Evolutionary conservation across 2,113 vertebrate species (phyloP).

Genomic region (Marmota monax): DNA sequence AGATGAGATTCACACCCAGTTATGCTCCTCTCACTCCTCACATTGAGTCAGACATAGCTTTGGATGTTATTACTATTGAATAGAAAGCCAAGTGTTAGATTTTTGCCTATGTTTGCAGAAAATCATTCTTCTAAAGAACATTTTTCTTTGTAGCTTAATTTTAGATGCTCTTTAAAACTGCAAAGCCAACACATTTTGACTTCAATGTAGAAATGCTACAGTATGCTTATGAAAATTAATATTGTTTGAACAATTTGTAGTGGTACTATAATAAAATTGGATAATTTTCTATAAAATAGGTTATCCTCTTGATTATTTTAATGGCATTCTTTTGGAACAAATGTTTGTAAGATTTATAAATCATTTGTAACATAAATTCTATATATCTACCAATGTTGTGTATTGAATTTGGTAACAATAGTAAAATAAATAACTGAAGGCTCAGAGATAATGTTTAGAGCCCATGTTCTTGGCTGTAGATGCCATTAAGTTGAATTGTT

Average conservation of each 20-base stretch:
- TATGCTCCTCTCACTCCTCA: neutral
- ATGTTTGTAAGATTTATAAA: slow-evolving; percentile 77
- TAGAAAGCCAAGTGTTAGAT: neutral
- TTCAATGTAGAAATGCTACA: slow-evolving; percentile 71
- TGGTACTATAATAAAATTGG: slow-evolving; percentile 67
- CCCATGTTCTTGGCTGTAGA: neutral
- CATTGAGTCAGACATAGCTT: neutral
- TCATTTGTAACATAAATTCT: slow-evolving; percentile 20
- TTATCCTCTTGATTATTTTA: slow-evolving; percentile 70
- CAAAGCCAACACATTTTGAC: slow-evolving; percentile 76
- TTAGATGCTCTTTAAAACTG: slow-evolving; percentile 74
- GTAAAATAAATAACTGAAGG: slow-evolving; percentile 64
- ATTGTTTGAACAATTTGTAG: slow-evolving; percentile 69
- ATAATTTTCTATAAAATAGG: slow-evolving; percentile 69
- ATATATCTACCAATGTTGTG: slow-evolving; percentile 38
- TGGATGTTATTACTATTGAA: neutral
- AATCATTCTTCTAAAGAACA: neutral
- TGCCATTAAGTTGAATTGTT: neutral
- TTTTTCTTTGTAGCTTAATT: slow-evolving; percentile 41
- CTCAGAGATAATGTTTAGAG: neutral
- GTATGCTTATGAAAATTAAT: slow-evolving; percentile 78
- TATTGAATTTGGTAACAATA: neutral
- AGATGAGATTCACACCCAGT: neutral
- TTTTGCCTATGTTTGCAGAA: slow-evolving; percentile 64
- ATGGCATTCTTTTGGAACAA: neutral